phyloP scores from a whole-genome alignment of 2,797 vertebrate species.

The Sibirionetta formosa region DNA sequence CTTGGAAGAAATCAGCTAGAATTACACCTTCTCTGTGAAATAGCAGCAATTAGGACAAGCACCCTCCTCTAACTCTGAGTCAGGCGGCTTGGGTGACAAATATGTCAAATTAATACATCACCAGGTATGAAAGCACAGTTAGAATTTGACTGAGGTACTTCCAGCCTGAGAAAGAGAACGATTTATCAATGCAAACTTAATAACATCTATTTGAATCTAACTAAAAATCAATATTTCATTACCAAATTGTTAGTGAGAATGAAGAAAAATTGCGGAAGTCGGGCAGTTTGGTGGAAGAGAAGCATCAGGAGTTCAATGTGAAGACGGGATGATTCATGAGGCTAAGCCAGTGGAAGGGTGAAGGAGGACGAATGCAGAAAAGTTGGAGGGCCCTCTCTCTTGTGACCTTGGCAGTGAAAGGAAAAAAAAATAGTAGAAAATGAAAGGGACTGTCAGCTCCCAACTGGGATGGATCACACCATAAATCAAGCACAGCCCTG shows the following conservation, averaged over 20 bases:
- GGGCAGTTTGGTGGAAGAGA: slow-evolving; percentile 91
- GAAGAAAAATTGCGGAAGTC: slow-evolving; percentile 99
- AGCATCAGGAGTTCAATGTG: slow-evolving; percentile 94
- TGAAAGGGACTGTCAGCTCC: slow-evolving; percentile 94
- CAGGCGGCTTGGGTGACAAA: slow-evolving; percentile 80
- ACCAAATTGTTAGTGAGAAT: slow-evolving; percentile 99
- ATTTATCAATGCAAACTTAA: slow-evolving; percentile 99
- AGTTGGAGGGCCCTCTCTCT: slow-evolving; percentile 88
- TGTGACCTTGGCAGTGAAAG: slow-evolving; percentile 92
- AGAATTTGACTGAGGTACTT: slow-evolving; percentile 92
- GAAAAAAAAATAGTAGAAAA: slow-evolving; percentile 89
- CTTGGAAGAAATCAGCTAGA: slow-evolving; percentile 60
- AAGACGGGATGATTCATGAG: slow-evolving; percentile 99
- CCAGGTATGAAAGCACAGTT: slow-evolving; percentile 87
- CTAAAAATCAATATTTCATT: slow-evolving; percentile 99
- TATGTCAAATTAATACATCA: slow-evolving; percentile 90
- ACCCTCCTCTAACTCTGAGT: slow-evolving; percentile 71
- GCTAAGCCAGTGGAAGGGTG: slow-evolving; percentile 84
- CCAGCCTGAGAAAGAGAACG: slow-evolving; percentile 89
- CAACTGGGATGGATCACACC: slow-evolving; percentile 88
- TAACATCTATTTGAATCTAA: slow-evolving; percentile 99
- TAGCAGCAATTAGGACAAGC: slow-evolving; percentile 75
- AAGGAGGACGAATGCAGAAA: slow-evolving; percentile 86
- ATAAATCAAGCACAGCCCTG: slow-evolving; percentile 89
- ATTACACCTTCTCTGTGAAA: slow-evolving; percentile 72